Evolutionary conservation across 2,113 vertebrate species (phyloP).

Genomic region (Erpornis zantholeuca): DNA sequence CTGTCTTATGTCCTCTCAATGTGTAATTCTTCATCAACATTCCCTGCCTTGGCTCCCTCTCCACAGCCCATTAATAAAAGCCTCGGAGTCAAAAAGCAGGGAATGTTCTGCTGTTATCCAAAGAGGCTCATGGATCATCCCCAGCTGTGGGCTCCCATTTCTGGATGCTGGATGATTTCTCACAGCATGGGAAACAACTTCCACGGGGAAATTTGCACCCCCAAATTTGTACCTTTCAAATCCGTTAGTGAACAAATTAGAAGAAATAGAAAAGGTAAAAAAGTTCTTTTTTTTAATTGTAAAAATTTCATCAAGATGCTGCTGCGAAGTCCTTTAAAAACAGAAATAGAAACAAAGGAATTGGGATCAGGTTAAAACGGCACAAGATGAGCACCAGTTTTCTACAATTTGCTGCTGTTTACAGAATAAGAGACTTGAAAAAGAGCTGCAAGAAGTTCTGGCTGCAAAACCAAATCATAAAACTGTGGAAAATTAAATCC

Average conservation of each 20-base stretch:
- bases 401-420: not conserved
- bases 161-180: not conserved
- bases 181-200: not conserved
- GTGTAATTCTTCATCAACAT: not conserved
- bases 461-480: not conserved
- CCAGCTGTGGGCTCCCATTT: not conserved
- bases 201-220: not conserved
- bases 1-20: not conserved
- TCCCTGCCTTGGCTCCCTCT: not conserved
- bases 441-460: not conserved
- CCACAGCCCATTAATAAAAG: not conserved
- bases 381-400: not conserved
- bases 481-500: not conserved
- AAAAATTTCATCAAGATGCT: not conserved
- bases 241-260: not conserved
- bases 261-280: not conserved
- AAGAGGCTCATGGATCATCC: not conserved
- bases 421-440: not conserved
- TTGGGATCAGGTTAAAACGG: not conserved
- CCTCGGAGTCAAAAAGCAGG: not conserved
- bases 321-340: not conserved
- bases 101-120: not conserved
- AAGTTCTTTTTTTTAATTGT: accelerated
- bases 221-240: not conserved
- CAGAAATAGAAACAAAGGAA: not conserved